phyloP scores from a whole-genome alignment of 1,140 invertebrate species.

The Cylas formicarius region DNA sequence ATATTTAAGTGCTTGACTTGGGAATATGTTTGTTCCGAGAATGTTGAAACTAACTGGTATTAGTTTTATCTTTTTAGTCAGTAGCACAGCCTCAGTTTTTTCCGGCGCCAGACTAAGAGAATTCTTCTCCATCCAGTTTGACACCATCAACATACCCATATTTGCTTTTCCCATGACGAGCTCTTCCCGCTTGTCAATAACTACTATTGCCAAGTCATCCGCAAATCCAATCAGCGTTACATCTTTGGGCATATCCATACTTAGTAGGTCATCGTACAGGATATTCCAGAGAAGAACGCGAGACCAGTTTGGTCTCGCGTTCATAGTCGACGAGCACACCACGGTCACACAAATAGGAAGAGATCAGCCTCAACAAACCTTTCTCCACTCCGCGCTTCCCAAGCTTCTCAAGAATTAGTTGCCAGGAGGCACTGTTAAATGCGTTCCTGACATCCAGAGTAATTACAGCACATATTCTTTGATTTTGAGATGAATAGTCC shows the following conservation, averaged over 20 bases:
- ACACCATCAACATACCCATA: slow-evolving; percentile 6
- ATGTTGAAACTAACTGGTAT: slow-evolving; percentile 1
- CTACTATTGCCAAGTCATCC: slow-evolving; percentile 15
- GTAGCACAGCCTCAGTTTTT: slow-evolving; percentile 26
- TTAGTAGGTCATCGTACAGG: slow-evolving; percentile 37
- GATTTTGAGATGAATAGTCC: neutral
- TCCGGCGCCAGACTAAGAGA: slow-evolving; percentile 24
- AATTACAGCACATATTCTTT: slow-evolving; percentile 1
- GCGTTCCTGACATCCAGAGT: slow-evolving; percentile 12
- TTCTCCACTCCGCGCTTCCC: neutral
- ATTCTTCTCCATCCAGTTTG: slow-evolving; percentile 16
- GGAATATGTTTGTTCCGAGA: neutral
- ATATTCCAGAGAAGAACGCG: slow-evolving; percentile 37
- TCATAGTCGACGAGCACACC: neutral
- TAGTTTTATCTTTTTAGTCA: slow-evolving; percentile 10
- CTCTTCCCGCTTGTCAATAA: slow-evolving; percentile 12
- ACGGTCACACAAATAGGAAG: slow-evolving; percentile 5
- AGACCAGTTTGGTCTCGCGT: too few species aligned
- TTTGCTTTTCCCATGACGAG: slow-evolving; percentile 12
- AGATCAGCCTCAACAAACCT: neutral
- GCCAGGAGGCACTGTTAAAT: slow-evolving; percentile 12
- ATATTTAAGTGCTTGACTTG: slow-evolving; percentile 20
- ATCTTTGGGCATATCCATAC: slow-evolving; percentile 23
- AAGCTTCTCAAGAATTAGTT: neutral
- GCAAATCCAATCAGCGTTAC: slow-evolving; percentile 11